Base-by-base conservation (phyloP, 2,888 invertebrate genomes). In the Apodemia duryi region DNA sequence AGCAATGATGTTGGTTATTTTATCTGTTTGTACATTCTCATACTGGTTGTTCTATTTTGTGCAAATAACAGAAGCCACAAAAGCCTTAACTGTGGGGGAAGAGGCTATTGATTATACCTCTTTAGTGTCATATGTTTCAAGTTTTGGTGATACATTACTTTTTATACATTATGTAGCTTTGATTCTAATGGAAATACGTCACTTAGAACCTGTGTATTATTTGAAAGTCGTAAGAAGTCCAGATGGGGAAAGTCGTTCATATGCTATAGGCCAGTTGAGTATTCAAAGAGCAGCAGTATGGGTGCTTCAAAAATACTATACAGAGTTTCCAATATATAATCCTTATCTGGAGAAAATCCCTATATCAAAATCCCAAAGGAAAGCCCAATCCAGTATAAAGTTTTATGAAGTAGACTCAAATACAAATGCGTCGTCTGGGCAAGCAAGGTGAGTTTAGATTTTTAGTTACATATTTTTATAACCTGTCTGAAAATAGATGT, bases 41-140 rank as follows among this genome's bases (percentile, higher is more conserved):
- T 99, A 98, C 89, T 99, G 99, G 99, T 92, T 99, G 28, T 99
- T 99, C 88, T 99, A 99, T 84, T 95, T 97, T 76, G 98, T 99
- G 63, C 97, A 99, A 86, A 94, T 95, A 65, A 96, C 96, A 0
- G 96, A 96, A 83, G 95, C 95, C 28, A 95, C 96, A 0, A 95
- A 95, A 84, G 96, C 96, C 65, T 94, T 96, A 7, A 95, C 95
- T 0, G 95, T 96, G 65, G 95, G 95, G 0, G 96, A 96, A 77
- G 95, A 95, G 84, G 95, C 95, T 10, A 94, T 95, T 57, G 96
- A 97, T 82, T 98, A 98, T 82, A 96, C 96, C 81, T 95, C 96
- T 32, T 92, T 99, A 78, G 98, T 99, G 38, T 95, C 96, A 65
- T 99, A 98, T 79, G 97, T 99, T 41, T 96, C 97, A 32, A 98